Conservation (phyloP, 2,797 vertebrate genomes). For the Urophycis tenuis region DNA sequence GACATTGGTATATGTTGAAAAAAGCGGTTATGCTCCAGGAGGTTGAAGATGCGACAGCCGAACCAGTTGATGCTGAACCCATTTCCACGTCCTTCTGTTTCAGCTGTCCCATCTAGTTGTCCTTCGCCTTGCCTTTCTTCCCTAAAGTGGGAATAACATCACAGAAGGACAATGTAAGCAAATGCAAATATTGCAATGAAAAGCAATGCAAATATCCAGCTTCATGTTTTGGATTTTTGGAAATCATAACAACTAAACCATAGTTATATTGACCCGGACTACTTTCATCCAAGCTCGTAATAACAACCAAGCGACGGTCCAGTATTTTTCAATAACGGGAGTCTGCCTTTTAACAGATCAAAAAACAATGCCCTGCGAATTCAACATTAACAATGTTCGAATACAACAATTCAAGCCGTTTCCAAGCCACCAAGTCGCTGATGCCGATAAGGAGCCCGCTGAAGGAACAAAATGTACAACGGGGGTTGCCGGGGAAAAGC, state of each 20-base stretch:
- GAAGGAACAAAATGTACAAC: no score
- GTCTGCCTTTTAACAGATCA: no score
- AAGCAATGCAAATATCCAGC: no score
- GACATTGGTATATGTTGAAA: not conserved
- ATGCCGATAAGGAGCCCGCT: no score
- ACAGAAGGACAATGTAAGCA: not conserved
- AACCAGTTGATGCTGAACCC: not conserved
- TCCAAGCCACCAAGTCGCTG: no score
- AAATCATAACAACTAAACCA: not conserved
- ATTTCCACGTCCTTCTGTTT: not conserved
- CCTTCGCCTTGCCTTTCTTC: conserved; percentile 78
- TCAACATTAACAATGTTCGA: no score
- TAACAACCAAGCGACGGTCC: not conserved
- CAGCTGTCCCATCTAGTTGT: conserved; percentile 53
- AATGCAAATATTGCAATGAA: not conserved
- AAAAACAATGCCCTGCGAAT: no score
- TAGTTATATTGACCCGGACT: not conserved
- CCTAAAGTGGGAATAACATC: conserved; percentile 49
- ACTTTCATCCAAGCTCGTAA: not conserved
- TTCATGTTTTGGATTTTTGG: not conserved
- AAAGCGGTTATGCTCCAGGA: not conserved
- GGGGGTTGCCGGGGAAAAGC: no score
- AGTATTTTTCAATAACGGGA: not conserved
- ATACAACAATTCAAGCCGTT: no score
- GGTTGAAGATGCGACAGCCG: not conserved